Conservation (phyloP, 2,888 invertebrate genomes). For the Blera fallax region DNA sequence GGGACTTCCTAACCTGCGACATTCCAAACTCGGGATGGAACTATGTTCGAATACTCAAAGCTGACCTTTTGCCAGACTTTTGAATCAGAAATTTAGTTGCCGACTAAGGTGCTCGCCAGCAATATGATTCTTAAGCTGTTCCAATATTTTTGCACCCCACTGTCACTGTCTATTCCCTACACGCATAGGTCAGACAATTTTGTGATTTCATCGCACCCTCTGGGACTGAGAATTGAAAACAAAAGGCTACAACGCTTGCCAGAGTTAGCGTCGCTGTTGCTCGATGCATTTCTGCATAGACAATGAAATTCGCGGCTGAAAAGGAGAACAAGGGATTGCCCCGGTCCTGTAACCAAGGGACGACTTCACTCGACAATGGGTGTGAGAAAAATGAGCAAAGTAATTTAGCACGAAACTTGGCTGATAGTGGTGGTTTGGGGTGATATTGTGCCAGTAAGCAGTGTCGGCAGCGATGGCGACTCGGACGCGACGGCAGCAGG, state of each 20-base stretch:
- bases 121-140: no score
- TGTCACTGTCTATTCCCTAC: slow-evolving; percentile 2
- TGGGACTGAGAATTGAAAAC: slow-evolving; percentile 46
- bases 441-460: neutral
- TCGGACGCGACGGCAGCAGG: neutral
- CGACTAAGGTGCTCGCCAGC: no score
- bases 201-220: slow-evolving; percentile 35
- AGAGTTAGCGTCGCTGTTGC: slow-evolving; percentile 11
- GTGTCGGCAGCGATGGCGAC: neutral
- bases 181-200: slow-evolving; percentile 50
- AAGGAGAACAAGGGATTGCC: slow-evolving; percentile 50
- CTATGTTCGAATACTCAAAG: no score
- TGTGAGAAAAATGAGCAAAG: slow-evolving; percentile 47
- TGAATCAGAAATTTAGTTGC: no score
- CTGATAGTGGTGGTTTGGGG: neutral
- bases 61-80: no score
- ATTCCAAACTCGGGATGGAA: no score
- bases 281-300: slow-evolving; percentile 53
- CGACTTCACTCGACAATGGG: neutral
- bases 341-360: slow-evolving; percentile 18
- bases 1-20: no score
- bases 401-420: slow-evolving; percentile 56
- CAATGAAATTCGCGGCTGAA: slow-evolving; percentile 42
- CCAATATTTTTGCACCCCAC: slow-evolving; percentile 1
- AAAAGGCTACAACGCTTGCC: slow-evolving; percentile 27